Evolutionary conservation across 2,888 invertebrate genomes (phyloP).

Genomic region (Drosophila gaucha): DNA sequence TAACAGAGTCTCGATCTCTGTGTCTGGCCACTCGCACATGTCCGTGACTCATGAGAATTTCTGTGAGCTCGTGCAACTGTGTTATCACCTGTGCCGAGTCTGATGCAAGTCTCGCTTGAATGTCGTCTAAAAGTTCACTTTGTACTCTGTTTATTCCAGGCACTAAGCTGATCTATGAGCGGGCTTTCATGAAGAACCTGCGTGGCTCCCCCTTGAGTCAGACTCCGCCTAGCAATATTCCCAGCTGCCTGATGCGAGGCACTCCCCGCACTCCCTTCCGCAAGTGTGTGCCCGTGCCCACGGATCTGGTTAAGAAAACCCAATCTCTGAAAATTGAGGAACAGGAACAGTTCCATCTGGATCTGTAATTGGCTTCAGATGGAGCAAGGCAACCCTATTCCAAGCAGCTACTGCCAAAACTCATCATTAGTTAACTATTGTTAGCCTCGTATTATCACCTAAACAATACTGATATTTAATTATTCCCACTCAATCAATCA

Average conservation of each 20-base stretch:
- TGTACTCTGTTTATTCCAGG: conserved; percentile 87
- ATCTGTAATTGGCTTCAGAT: conserved; percentile 71
- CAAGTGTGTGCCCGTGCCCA: conserved; percentile 81
- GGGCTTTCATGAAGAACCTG: conserved; percentile 94
- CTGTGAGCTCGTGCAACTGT: conserved; percentile 33
- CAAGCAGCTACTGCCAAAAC: conserved; percentile 66
- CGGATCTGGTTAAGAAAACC: conserved; percentile 74
- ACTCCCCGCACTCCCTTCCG: conserved; percentile 85
- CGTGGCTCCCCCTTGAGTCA: conserved; percentile 95
- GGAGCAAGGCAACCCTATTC: conserved; percentile 17
- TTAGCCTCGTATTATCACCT: conserved; percentile 17
- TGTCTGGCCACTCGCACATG: conserved; percentile 86
- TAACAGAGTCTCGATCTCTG: conserved; percentile 12
- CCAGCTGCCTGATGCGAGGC: conserved; percentile 89
- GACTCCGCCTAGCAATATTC: conserved; percentile 95
- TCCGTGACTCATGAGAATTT: conserved; percentile 45
- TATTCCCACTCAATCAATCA: neutral
- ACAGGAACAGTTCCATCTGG: conserved; percentile 84
- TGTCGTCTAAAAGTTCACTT: conserved; percentile 21
- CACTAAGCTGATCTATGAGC: conserved; percentile 96
- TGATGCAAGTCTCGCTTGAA: conserved; percentile 29
- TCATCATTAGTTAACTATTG: conserved; percentile 22
- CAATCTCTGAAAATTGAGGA: conserved; percentile 82
- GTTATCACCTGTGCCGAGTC: conserved; percentile 80
- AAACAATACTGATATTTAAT: conserved; percentile 16